A percentile compares a stretch with the other conserved stretches of the same genome.
Evolutionary conservation across 1,140 invertebrate genomes (phyloP).

Genomic region (Drosophila punjabiensis): DNA sequence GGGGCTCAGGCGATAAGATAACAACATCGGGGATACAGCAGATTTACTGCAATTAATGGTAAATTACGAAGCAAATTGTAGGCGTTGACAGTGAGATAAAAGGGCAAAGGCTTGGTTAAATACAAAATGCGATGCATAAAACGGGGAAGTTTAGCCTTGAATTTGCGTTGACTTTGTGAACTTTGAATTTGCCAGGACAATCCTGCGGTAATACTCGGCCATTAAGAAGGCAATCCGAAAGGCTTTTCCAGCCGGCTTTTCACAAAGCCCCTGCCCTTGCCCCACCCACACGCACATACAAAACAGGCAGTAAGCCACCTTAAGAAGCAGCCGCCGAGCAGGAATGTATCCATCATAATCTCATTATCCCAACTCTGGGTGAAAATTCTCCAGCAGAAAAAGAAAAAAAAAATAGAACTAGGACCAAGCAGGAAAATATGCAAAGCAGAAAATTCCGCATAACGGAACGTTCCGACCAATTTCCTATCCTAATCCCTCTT

Average conservation of each 20-base stretch:
- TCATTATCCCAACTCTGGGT: constrained; percentile 47
- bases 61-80: constrained; percentile 33
- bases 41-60: constrained; percentile 42
- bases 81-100: constrained; percentile 36
- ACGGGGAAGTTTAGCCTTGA: constrained; percentile 11
- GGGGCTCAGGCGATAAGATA: constrained; percentile 32
- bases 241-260: constrained; percentile 43
- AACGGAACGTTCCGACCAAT: constrained; percentile 17
- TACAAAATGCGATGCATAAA: neutral
- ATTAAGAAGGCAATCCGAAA: constrained; percentile 45
- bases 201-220: constrained; percentile 46
- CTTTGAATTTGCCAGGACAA: constrained; percentile 37
- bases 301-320: constrained; percentile 37
- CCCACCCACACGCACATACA: constrained; percentile 2
- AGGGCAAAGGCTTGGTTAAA: constrained; percentile 3
- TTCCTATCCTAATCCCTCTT: constrained; percentile 28
- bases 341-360: constrained; percentile 56
- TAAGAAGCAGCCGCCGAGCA: constrained; percentile 35
- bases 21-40: constrained; percentile 12
- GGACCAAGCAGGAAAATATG: constrained; percentile 48
- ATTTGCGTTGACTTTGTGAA: constrained; percentile 42
- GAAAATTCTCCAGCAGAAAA: constrained; percentile 21
- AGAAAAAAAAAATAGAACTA: constrained; percentile 13
- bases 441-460: constrained; percentile 60
- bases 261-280: constrained; percentile 16